These are phyloP conservation scores for Pygoscelis antarcticus DNA, from an alignment of 2,113 vertebrate genomes.

Conservation along the genomic window DNA sequence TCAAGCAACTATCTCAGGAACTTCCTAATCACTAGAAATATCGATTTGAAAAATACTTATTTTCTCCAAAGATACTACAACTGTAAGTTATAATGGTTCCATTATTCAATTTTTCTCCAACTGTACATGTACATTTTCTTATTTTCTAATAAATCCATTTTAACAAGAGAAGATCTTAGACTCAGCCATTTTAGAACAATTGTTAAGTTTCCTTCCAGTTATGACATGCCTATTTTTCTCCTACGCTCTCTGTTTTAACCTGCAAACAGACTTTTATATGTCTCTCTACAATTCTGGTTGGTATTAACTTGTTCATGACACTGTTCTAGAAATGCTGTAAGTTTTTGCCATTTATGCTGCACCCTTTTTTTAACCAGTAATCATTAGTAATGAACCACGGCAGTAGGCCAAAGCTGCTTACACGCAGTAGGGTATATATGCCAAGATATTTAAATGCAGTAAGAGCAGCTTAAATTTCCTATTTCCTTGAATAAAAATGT, in stretches of 20 bases:
- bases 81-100: not conserved
- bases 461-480: not conserved
- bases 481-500: not conserved
- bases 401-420: not conserved
- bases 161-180: not conserved
- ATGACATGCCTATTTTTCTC: not conserved
- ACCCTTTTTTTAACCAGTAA: not conserved
- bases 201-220: not conserved
- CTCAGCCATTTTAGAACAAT: not conserved
- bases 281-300: not conserved
- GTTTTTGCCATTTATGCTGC: not conserved
- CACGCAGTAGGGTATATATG: not conserved
- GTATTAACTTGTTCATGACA: not conserved
- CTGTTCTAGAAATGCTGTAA: not conserved
- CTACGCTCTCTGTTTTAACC: not conserved
- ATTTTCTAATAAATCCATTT: not conserved
- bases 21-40: not conserved
- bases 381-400: not conserved
- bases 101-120: not conserved
- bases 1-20: not conserved
- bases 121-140: not conserved
- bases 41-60: not conserved
- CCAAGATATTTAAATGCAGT: not conserved
- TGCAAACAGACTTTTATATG: not conserved
- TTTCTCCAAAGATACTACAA: not conserved